Evolutionary conservation across 1,140 invertebrate species (phyloP), one percentile per base, ranked within the genome.

Genomic region (Apis laboriosa): DNA sequence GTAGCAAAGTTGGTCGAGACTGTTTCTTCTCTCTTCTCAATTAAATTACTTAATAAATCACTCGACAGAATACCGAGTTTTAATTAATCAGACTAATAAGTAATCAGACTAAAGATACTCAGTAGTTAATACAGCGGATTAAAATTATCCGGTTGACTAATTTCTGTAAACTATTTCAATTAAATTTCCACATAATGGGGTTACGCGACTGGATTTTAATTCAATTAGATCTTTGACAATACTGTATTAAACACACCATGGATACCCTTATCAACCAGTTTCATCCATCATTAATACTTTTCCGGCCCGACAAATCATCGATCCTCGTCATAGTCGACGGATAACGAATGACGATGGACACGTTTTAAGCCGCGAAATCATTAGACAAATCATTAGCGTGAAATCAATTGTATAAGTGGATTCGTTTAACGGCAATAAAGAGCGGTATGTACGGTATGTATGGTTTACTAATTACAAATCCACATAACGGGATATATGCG

Each of bases 311-410:
- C 8, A 3, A 51, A 49, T 51, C 28, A 58, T 58, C 55, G 28
- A 73, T 4, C 49, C 19, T 19, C 9, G 0, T 34, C 56, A 17
- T 8, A 1, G 15, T n/a, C 11, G 8, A 24, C 34, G 13, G 24
- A 1, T 43, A 73, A 73, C 9, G 56, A 73, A 19, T 58, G 19
- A 24, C 28, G 19, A 58, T n/a, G 19, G 53, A n/a, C 19, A 43
- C 9, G 24, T 21, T 21, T 55, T 1, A 51, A 19, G 2, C 58
- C 28, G n/a, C 74, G 15, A 63, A 53, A 64, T 51, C 43, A 19
- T 28, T 76, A 76, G 43, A 76, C 60, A 76, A 64, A 76, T 64
- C 58, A 77, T 51, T 63, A 77, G 24, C 75, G 34, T 21, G 51
- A 34, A 66, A 77, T 77, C 63, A 55, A 77, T 77, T 77, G n/a